Percentiles rank a stretch among this genome's conserved stretches.
phyloP scores from a whole-genome alignment of 2,113 vertebrate species.

The Pachycephala philippinensis region DNA sequence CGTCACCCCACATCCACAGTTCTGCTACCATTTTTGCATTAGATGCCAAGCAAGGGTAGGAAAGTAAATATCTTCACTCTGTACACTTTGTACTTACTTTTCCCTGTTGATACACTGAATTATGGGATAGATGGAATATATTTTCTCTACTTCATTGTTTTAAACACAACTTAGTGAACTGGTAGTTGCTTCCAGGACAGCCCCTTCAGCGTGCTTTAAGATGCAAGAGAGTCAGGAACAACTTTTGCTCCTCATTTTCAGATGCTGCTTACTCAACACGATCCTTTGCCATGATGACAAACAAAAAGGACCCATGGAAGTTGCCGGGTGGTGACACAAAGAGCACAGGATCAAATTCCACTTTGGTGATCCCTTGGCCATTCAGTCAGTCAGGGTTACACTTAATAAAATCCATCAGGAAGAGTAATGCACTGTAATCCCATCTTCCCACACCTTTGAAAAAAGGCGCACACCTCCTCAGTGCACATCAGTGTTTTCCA shows the following conservation, averaged over 20 bases:
- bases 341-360: background rate
- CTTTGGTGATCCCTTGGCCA: accelerated
- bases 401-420: background rate
- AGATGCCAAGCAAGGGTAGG: background rate
- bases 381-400: background rate
- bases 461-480: background rate
- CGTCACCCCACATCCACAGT: accelerated
- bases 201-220: background rate
- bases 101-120: background rate
- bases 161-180: background rate
- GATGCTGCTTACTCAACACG: accelerated
- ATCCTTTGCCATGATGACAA: background rate
- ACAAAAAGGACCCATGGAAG: background rate
- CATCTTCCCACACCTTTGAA: background rate
- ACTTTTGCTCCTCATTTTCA: background rate
- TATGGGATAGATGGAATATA: background rate
- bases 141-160: background rate
- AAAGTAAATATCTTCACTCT: background rate
- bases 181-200: background rate
- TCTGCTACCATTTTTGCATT: background rate
- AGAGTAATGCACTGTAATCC: background rate
- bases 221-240: background rate
- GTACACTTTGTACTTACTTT: background rate
- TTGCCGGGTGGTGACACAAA: accelerated
- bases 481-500: background rate